Evolutionary conservation across 2,113 vertebrate species (phyloP).

Genomic region (Melanocharis versteri): DNA sequence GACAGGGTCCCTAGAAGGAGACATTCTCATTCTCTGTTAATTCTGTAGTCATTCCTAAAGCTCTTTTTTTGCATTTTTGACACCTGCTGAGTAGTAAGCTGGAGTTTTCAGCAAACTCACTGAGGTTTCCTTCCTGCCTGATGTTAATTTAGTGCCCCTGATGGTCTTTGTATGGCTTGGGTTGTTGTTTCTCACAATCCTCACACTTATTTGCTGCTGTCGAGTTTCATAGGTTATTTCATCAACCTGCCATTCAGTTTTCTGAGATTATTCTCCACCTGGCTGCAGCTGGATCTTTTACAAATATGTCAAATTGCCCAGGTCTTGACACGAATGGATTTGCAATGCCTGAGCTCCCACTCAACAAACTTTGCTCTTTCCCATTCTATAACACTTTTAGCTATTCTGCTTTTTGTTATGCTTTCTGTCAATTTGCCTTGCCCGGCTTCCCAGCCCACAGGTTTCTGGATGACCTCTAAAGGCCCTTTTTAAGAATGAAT

Average conservation of each 20-base stretch:
- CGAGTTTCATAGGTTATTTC: background rate
- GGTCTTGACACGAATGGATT: background rate
- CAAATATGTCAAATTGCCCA: background rate
- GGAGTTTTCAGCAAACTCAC: background rate
- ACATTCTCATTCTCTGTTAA: background rate
- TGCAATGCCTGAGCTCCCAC: background rate
- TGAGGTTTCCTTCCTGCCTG: background rate
- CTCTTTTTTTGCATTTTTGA: background rate
- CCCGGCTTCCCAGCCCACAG: background rate
- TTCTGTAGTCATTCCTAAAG: background rate
- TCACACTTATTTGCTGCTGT: background rate
- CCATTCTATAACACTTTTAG: background rate
- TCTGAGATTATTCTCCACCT: background rate
- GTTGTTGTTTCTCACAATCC: background rate
- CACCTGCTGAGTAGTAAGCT: background rate
- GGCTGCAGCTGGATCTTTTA: background rate
- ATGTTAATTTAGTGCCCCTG: background rate
- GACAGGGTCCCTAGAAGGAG: background rate
- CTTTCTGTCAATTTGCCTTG: background rate
- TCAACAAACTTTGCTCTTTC: background rate
- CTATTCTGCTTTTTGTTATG: background rate
- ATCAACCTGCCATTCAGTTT: background rate
- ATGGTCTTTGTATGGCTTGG: background rate
- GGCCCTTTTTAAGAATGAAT: constrained; percentile 23
- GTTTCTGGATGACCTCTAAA: constrained; percentile 29